Percentiles rank a stretch among this genome's conserved stretches.
Evolutionary conservation across 2,113 vertebrate genomes (phyloP).

Genomic region (Neolamprologus toae): DNA sequence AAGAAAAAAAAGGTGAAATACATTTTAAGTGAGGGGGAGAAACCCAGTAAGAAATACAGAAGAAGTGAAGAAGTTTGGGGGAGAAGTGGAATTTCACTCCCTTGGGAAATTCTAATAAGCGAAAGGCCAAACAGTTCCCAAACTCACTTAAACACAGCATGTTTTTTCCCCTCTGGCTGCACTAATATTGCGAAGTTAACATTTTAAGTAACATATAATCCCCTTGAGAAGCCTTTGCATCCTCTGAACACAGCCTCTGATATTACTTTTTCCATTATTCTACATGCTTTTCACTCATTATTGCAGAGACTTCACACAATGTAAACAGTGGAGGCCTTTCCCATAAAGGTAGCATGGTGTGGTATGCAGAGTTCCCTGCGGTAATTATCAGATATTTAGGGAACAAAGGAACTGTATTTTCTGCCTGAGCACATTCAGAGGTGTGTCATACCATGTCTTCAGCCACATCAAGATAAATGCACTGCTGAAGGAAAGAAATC

Average conservation of each 20-base stretch:
- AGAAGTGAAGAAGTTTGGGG: not conserved
- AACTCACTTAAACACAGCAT: conserved; percentile 1
- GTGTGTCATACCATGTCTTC: not conserved
- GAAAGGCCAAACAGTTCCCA: conserved; percentile 61
- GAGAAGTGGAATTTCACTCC: conserved; percentile 7
- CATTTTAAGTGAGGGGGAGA: not conserved
- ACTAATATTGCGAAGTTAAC: conserved; percentile 18
- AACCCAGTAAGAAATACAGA: not conserved
- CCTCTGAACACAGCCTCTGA: conserved; percentile 3
- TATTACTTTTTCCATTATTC: conserved; percentile 19
- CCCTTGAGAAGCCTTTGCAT: conserved; percentile 8
- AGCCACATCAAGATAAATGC: not conserved
- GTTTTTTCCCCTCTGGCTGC: conserved; percentile 39
- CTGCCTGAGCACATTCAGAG: conserved; percentile 30
- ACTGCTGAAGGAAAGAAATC: not conserved
- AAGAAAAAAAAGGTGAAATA: not conserved
- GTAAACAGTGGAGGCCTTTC: not conserved
- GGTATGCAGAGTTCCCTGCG: not conserved
- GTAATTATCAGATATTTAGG: conserved; percentile 42
- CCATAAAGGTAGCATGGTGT: not conserved
- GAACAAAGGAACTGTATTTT: conserved; percentile 44
- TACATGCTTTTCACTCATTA: not conserved
- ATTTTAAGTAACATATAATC: conserved; percentile 32
- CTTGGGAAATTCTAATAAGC: conserved; percentile 32
- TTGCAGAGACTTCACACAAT: not conserved